Evolutionary conservation across 2,888 invertebrate species (phyloP).

Genomic region (Nineta flava): DNA sequence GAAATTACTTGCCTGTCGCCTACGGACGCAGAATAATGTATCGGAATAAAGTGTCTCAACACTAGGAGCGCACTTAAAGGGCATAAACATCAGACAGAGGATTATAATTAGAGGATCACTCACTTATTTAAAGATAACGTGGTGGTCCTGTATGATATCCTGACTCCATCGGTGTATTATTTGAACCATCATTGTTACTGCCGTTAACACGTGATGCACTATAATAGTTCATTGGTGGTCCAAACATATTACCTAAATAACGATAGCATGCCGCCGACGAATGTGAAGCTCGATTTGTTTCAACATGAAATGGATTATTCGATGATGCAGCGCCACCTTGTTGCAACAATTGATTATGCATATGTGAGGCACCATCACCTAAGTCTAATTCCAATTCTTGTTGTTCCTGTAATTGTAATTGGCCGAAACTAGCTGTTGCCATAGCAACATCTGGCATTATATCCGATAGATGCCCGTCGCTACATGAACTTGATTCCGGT

Average conservation of each 20-base stretch:
- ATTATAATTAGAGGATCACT: background rate
- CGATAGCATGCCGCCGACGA: constrained; percentile 6
- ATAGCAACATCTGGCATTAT: constrained; percentile 88
- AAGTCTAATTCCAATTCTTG: constrained; percentile 64
- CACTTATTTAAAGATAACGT: constrained; percentile 5
- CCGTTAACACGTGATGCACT: background rate
- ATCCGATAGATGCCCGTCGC: constrained; percentile 57
- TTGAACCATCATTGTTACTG: background rate
- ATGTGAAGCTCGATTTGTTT: background rate
- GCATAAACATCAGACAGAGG: too few species aligned
- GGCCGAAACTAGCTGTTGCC: constrained; percentile 63
- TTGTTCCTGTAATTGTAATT: constrained; percentile 43
- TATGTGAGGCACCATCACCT: constrained; percentile 67
- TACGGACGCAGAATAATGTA: too few species aligned
- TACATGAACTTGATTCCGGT: constrained; percentile 39
- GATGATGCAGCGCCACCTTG: background rate
- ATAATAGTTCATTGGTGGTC: constrained; percentile 5
- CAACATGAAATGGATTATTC: constrained; percentile 4
- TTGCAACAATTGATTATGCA: constrained; percentile 20
- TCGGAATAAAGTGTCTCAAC: too few species aligned
- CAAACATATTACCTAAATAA: constrained; percentile 5
- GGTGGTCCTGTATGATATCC: constrained; percentile 7
- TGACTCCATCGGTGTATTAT: background rate
- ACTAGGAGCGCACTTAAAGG: too few species aligned
- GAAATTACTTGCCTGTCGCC: too few species aligned